Conservation (phyloP, 1,140 invertebrate species). For the Leptoteleia sp. region DNA sequence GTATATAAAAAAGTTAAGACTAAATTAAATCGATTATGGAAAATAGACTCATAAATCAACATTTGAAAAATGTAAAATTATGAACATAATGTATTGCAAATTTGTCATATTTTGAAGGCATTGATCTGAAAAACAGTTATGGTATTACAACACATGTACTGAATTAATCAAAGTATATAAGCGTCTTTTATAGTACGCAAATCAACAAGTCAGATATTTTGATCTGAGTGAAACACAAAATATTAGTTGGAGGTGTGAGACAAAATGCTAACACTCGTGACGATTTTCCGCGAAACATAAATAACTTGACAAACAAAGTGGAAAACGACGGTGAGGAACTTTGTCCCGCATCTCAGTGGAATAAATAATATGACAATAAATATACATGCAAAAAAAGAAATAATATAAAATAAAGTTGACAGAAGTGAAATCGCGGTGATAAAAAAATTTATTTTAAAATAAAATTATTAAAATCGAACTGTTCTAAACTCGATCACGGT, state of each 20-base stretch:
- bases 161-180: constrained; percentile 24
- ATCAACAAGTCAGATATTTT: constrained; percentile 36
- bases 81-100: no score
- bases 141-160: constrained; percentile 21
- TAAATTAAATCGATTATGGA: no score
- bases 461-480: constrained; percentile 49
- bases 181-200: constrained; percentile 24
- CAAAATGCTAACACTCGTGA: constrained; percentile 17
- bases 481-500: constrained; percentile 41
- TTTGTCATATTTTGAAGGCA: constrained; percentile 1
- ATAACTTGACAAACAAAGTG: constrained; percentile 46
- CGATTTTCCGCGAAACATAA: constrained; percentile 36
- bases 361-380: constrained; percentile 61
- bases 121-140: constrained; percentile 9
- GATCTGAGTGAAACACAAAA: constrained; percentile 38
- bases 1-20: no score
- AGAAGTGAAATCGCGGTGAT: constrained; percentile 4
- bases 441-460: constrained; percentile 9
- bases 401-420: constrained; percentile 10
- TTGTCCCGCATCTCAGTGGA: constrained; percentile 40
- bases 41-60: no score
- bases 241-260: constrained; percentile 29
- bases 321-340: constrained; percentile 11
- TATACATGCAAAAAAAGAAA: constrained; percentile 47
- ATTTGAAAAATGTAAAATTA: no score